phyloP scores from a whole-genome alignment of 2,888 invertebrate genomes.

The Cyaniris semiargus region DNA sequence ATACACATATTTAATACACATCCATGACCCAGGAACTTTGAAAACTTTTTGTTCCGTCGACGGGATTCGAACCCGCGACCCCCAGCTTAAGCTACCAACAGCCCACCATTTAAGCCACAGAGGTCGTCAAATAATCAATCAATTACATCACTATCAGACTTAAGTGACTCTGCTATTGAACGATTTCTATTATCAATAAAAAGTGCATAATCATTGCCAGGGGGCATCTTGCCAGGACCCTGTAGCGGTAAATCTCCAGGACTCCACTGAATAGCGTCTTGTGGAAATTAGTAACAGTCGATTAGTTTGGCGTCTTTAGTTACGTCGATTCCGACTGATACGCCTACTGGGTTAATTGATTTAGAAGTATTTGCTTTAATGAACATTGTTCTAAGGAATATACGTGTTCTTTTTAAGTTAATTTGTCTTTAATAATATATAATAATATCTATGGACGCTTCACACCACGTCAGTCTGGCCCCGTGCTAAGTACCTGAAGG shows the following conservation, averaged over 20 bases:
- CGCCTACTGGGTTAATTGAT: background rate
- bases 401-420: background rate
- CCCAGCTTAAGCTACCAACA: too few relatives aligned
- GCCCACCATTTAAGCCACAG: too few relatives aligned
- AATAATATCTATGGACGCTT: too few relatives aligned
- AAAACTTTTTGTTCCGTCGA: too few relatives aligned
- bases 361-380: background rate
- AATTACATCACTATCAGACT: slow-evolving; percentile 16
- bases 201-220: slow-evolving; percentile 52
- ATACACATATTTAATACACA: too few relatives aligned
- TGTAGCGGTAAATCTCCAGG: slow-evolving; percentile 73
- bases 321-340: background rate
- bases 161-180: slow-evolving; percentile 30
- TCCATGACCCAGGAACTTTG: too few relatives aligned
- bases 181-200: slow-evolving; percentile 38
- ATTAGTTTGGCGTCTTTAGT: slow-evolving; percentile 58
- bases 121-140: background rate
- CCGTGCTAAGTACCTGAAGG: too few relatives aligned
- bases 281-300: slow-evolving; percentile 75
- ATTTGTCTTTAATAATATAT: too few relatives aligned
- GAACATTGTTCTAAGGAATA: background rate
- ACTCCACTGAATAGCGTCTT: slow-evolving; percentile 71
- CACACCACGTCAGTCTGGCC: too few relatives aligned
- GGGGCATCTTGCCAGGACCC: slow-evolving; percentile 76
- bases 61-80: too few relatives aligned